Evolutionary conservation across 1,140 invertebrate genomes (phyloP), one percentile per base, ranked within the genome.

Genomic region (Drosophila sturtevanti): DNA sequence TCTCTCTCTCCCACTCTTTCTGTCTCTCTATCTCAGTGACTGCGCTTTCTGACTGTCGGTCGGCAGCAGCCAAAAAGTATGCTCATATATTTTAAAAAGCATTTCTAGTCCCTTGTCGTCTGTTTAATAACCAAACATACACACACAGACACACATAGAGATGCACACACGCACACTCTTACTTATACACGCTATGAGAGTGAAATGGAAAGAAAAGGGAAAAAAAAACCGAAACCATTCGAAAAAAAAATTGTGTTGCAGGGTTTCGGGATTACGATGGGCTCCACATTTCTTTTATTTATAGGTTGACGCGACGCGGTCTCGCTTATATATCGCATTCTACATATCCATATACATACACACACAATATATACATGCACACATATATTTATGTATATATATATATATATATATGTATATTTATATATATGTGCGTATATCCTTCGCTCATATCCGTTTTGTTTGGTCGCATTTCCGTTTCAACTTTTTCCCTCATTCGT

Each of bases 381-480:
- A 44, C 41, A 24, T 16, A 24, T 27, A 60, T 10, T 18, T 22
- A 22, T 27, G 11, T 27, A 27, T 63, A n/a, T 11, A 44, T 60
- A 16, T 18, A 27, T 31, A 61, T 10, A 18, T 24, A 16, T 41
- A 11, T 52, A 31, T 63, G 9, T 35, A 14, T 18, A 62, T 51
- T 12, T 55, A 35, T 69, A 14, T 44, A 24, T 67, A 38, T 70
- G 67, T 70, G 54, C 68, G 64, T 70, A 68, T 59, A 58, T 51
- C 31, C 63, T 51, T 59, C 69, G 71, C 80, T 84, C 80, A 84
- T 82, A 84, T 84, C 80, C 80, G 80, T 70, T 71, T 79, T 68
- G 80, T 75, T 79, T 68, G 72, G 76, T 84, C 76, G 80, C 80
- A 84, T 84, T 84, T 84, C 80, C 80, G 80, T 63, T 84, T 75